Percentiles rank a stretch among this genome's conserved stretches.
phyloP scores from a whole-genome alignment of 2,888 invertebrate genomes.

The Amphipoea lucens region DNA sequence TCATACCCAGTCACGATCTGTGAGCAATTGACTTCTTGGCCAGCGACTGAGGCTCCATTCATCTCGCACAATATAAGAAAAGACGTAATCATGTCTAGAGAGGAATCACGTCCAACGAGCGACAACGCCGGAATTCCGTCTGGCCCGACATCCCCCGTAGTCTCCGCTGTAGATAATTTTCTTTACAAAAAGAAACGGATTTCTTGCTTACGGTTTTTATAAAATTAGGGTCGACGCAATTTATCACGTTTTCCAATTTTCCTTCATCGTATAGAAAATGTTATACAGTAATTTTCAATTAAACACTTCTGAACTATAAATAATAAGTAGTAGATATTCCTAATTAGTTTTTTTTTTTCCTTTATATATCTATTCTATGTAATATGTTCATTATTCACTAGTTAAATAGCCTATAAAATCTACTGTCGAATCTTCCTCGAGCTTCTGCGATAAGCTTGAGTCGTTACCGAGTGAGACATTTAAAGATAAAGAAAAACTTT shows the following conservation, averaged over 20 bases:
- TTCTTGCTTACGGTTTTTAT: conserved; percentile 73
- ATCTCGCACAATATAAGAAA: conserved; percentile 86
- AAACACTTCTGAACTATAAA: conserved; percentile 23
- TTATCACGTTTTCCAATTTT: conserved; percentile 63
- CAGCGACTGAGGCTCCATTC: conserved; percentile 79
- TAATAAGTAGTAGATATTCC: not conserved
- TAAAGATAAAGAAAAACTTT: conserved; percentile 84
- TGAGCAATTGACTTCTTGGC: conserved; percentile 82
- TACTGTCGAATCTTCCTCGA: conserved; percentile 36
- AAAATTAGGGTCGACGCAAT: conserved; percentile 74
- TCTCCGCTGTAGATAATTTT: conserved; percentile 79
- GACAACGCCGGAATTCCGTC: conserved; percentile 88
- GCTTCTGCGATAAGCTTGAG: conserved; percentile 74
- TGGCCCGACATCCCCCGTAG: conserved; percentile 77
- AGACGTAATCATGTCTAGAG: conserved; percentile 86
- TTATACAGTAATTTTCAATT: conserved; percentile 49
- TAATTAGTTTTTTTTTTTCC: not conserved
- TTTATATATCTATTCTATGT: not conserved
- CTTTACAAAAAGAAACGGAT: conserved; percentile 76
- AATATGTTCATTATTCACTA: conserved; percentile 32
- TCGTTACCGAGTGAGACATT: conserved; percentile 80
- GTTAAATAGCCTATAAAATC: conserved; percentile 38
- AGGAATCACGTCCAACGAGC: conserved; percentile 87
- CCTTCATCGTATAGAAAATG: conserved; percentile 33
- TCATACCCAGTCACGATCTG: conserved; percentile 76